Evolutionary conservation across 2,113 vertebrate genomes (phyloP).

Genomic region (Pseudonaja textilis): DNA sequence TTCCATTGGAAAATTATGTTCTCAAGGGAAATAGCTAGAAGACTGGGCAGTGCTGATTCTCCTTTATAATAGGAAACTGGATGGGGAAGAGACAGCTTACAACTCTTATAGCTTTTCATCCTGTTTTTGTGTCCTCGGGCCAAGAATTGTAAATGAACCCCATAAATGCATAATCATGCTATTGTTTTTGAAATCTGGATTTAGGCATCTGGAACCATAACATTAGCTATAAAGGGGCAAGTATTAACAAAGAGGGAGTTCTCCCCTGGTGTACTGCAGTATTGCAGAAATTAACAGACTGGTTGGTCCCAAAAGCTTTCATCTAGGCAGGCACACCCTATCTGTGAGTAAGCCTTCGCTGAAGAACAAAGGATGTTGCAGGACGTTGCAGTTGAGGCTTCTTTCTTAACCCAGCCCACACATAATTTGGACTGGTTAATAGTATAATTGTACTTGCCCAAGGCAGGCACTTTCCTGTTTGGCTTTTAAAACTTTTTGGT

Average conservation of each 20-base stretch:
- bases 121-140: not conserved
- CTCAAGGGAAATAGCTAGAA: not conserved
- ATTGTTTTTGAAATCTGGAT: not conserved
- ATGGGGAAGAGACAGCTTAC: not conserved
- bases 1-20: not conserved
- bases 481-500: not conserved
- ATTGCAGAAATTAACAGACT: not conserved
- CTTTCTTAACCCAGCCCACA: not conserved
- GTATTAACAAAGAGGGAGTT: not conserved
- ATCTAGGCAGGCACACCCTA: fast-evolving
- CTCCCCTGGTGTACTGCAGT: fast-evolving
- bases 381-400: fast-evolving
- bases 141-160: not conserved
- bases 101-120: not conserved
- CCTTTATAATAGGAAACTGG: not conserved
- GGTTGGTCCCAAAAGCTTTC: not conserved
- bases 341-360: not conserved
- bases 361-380: fast-evolving
- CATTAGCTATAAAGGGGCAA: not conserved
- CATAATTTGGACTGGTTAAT: not conserved
- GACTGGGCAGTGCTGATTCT: not conserved
- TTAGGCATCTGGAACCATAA: not conserved
- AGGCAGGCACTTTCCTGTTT: not conserved
- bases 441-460: not conserved
- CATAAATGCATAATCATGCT: not conserved